A percentile compares a stretch with the other conserved stretches of the same genome.
Conservation (phyloP, 2,113 vertebrate species). For the Paradisaea rubra region DNA sequence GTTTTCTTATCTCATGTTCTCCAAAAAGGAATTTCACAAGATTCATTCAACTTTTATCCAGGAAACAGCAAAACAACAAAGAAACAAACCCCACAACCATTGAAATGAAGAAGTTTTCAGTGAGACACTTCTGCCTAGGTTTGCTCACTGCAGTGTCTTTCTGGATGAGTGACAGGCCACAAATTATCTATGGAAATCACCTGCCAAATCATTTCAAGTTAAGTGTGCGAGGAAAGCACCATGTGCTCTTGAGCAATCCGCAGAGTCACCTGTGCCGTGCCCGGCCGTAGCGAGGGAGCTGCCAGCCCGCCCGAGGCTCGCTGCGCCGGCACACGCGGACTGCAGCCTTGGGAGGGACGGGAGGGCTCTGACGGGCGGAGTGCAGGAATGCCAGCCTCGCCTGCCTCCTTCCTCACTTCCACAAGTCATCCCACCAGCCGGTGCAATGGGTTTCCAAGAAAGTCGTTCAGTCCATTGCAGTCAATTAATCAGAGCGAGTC, state of each 20-base stretch:
- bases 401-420: background rate
- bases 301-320: background rate
- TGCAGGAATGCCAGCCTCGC: background rate
- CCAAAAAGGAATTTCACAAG: background rate
- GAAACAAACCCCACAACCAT: background rate
- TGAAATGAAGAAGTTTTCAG: background rate
- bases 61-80: background rate
- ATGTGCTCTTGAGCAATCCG: background rate
- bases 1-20: background rate
- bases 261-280: background rate
- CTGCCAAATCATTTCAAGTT: background rate
- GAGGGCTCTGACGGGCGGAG: background rate
- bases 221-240: background rate
- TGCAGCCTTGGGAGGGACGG: background rate
- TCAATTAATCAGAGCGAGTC: background rate
- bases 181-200: constrained; percentile 19
- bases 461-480: background rate
- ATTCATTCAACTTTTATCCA: background rate
- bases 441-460: background rate
- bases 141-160: background rate
- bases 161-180: background rate
- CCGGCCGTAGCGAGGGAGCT: background rate
- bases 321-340: rapidly evolving
- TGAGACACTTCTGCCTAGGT: background rate
- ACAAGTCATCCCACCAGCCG: background rate